phyloP scores from a whole-genome alignment of 2,888 invertebrate species.

The Caradrina clavipalpis region DNA sequence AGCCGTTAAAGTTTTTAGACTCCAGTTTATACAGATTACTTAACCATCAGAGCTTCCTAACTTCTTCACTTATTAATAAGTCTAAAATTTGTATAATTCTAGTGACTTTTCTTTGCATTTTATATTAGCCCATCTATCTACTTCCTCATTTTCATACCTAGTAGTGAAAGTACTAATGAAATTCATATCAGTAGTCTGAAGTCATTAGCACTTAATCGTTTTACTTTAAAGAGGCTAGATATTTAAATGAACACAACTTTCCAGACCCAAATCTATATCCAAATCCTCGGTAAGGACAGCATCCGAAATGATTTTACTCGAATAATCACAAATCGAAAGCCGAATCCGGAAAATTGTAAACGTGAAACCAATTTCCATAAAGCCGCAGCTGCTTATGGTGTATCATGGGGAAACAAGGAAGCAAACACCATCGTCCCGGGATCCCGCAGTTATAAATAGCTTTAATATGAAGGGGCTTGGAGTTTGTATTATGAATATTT shows the following conservation, averaged over 20 bases:
- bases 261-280: slow-evolving; percentile 8
- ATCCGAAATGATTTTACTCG: slow-evolving; percentile 23
- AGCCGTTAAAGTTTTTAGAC: background rate
- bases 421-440: slow-evolving; percentile 28
- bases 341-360: slow-evolving; percentile 59
- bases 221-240: background rate
- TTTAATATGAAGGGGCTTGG: slow-evolving; percentile 33
- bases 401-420: slow-evolving; percentile 43
- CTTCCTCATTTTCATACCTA: background rate
- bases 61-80: background rate
- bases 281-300: slow-evolving; percentile 1
- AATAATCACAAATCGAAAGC: slow-evolving; percentile 39
- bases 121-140: background rate
- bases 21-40: background rate
- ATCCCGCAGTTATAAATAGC: slow-evolving; percentile 46
- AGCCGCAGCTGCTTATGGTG: slow-evolving; percentile 50
- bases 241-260: no score
- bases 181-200: background rate
- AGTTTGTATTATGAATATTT: slow-evolving; percentile 55
- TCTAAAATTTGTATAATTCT: background rate
- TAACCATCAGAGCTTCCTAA: background rate
- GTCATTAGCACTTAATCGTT: background rate
- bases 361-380: slow-evolving; percentile 63
- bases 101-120: background rate
- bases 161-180: background rate